Evolutionary conservation across 2,888 invertebrate genomes (phyloP).

Genomic region (Spilosoma lubricipeda): DNA sequence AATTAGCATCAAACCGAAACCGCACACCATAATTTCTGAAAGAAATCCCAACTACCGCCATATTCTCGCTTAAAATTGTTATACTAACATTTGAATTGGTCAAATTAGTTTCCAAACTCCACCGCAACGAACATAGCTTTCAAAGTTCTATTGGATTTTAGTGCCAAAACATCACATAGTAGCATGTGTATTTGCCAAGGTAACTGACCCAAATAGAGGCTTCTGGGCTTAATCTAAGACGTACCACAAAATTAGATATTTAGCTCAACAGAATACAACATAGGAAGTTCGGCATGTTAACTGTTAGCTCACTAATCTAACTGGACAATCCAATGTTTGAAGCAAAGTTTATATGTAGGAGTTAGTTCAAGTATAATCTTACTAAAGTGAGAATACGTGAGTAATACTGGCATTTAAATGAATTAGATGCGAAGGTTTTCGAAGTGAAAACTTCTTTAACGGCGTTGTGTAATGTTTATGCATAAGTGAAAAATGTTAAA

Average conservation of each 20-base stretch:
- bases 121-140: conserved; percentile 30
- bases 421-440: no score
- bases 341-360: background rate
- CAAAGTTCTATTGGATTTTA: conserved; percentile 27
- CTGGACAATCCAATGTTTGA: background rate
- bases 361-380: background rate
- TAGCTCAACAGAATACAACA: conserved; percentile 4
- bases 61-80: conserved; percentile 29
- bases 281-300: conserved; percentile 1
- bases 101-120: conserved; percentile 39
- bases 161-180: conserved; percentile 45
- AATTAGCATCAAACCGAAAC: conserved; percentile 8
- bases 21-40: conserved; percentile 13
- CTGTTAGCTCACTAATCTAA: background rate
- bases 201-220: conserved; percentile 26
- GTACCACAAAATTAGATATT: conserved; percentile 42
- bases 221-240: conserved; percentile 41
- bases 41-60: conserved; percentile 15
- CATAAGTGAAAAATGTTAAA: no score
- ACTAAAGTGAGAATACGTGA: no score
- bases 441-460: no score
- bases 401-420: no score
- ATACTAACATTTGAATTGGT: conserved; percentile 33
- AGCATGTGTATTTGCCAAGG: conserved; percentile 39
- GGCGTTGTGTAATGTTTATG: no score